phyloP scores from a whole-genome alignment of 2,797 vertebrate species.

The Distichodus sexfasciatus region DNA sequence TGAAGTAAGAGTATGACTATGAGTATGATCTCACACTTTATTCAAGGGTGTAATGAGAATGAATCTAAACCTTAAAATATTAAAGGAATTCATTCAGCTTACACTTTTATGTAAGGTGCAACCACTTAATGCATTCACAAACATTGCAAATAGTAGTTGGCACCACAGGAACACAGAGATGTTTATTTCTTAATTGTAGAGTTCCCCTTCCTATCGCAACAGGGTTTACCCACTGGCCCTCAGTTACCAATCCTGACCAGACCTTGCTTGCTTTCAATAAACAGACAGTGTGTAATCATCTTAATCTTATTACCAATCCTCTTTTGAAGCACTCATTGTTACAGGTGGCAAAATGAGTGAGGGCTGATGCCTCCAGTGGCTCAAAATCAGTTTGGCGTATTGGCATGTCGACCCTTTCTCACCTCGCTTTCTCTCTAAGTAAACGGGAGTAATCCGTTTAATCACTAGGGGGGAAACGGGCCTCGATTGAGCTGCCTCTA shows the following conservation, averaged over 20 bases:
- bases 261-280: neutral
- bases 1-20: no score
- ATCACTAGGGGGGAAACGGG: slow-evolving; percentile 34
- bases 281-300: slow-evolving; percentile 4
- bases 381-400: slow-evolving; percentile 9
- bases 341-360: slow-evolving; percentile 1
- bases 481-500: slow-evolving; percentile 8
- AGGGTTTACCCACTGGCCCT: neutral
- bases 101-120: no score
- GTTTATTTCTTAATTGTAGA: neutral
- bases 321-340: slow-evolving; percentile 13
- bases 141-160: neutral
- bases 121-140: no score
- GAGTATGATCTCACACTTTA: no score
- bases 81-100: neutral
- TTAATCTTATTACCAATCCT: slow-evolving; percentile 6
- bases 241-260: neutral
- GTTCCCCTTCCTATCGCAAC: slow-evolving; percentile 6
- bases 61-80: no score
- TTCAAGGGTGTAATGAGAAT: no score
- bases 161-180: neutral
- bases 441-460: slow-evolving; percentile 41
- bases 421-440: slow-evolving; percentile 18
- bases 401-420: slow-evolving; percentile 10
- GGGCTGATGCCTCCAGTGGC: neutral